phyloP scores from a whole-genome alignment of 2,797 vertebrate species.

The Siniperca obscura region DNA sequence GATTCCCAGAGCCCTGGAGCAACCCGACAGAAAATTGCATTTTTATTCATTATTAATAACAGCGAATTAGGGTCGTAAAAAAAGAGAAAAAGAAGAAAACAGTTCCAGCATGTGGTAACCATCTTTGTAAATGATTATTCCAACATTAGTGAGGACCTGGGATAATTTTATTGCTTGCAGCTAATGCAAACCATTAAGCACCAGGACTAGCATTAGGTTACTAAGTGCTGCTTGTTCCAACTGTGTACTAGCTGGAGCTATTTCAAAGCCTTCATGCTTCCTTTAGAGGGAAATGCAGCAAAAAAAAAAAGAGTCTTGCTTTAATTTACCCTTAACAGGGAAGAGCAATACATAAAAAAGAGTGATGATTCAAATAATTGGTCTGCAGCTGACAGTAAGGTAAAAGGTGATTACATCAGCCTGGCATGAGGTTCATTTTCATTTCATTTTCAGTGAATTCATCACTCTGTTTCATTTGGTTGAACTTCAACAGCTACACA shows the following conservation, averaged over 20 bases:
- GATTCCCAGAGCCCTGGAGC: constrained; percentile 93
- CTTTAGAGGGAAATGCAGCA: constrained; percentile 52
- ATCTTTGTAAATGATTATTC: constrained; percentile 99
- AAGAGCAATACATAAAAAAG: constrained; percentile 49
- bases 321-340: constrained; percentile 66
- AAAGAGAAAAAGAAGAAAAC: constrained; percentile 80
- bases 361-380: constrained; percentile 66
- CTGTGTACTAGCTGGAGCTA: constrained; percentile 68
- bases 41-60: constrained; percentile 99
- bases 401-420: constrained; percentile 60
- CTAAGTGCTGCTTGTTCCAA: constrained; percentile 80
- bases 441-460: constrained; percentile 56
- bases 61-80: constrained; percentile 92
- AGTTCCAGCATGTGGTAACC: constrained; percentile 94
- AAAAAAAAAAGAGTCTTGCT: constrained; percentile 47
- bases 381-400: constrained; percentile 60
- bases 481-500: constrained; percentile 33
- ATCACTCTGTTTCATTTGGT: constrained; percentile 18
- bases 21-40: constrained; percentile 93
- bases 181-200: constrained; percentile 94
- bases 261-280: constrained; percentile 75
- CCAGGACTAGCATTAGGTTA: constrained; percentile 83
- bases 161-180: constrained; percentile 92
- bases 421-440: constrained; percentile 50
- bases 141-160: constrained; percentile 89